Evolutionary conservation across 2,113 vertebrate species (phyloP).

Genomic region (Excalfactoria chinensis): DNA sequence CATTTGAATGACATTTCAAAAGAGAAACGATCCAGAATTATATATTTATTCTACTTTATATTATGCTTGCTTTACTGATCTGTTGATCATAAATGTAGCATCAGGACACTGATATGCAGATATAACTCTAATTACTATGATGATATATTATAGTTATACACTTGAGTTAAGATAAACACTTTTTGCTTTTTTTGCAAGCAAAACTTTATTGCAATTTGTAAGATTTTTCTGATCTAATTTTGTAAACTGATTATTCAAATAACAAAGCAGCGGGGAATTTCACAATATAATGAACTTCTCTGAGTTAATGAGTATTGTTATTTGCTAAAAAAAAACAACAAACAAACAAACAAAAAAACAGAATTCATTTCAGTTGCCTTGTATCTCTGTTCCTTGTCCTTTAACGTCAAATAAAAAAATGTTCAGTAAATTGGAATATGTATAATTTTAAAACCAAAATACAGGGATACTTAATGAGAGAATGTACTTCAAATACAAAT

Average conservation of each 20-base stretch:
- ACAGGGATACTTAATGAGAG: not conserved
- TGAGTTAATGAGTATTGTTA: not conserved
- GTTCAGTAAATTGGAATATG: not conserved
- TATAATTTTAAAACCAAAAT: not conserved
- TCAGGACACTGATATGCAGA: not conserved
- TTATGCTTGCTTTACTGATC: not conserved
- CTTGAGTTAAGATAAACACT: not conserved
- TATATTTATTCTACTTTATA: not conserved
- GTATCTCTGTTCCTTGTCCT: not conserved
- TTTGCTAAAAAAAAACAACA: not conserved
- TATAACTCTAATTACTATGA: not conserved
- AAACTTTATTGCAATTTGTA: not conserved
- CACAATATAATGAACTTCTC: constrained; percentile 9
- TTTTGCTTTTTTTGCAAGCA: not conserved
- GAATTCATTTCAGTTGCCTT: not conserved
- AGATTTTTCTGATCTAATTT: constrained; percentile 31
- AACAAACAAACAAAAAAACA: too few species aligned
- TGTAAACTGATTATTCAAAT: constrained; percentile 9
- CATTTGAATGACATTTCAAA: constrained; percentile 12
- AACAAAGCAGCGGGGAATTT: constrained; percentile 29
- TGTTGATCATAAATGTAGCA: not conserved
- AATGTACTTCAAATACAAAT: not conserved
- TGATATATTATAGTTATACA: not conserved
- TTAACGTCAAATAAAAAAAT: not conserved
- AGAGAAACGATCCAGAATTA: not conserved